Evolutionary conservation across 2,113 vertebrate genomes (phyloP).

Genomic region (Catagonus wagneri): DNA sequence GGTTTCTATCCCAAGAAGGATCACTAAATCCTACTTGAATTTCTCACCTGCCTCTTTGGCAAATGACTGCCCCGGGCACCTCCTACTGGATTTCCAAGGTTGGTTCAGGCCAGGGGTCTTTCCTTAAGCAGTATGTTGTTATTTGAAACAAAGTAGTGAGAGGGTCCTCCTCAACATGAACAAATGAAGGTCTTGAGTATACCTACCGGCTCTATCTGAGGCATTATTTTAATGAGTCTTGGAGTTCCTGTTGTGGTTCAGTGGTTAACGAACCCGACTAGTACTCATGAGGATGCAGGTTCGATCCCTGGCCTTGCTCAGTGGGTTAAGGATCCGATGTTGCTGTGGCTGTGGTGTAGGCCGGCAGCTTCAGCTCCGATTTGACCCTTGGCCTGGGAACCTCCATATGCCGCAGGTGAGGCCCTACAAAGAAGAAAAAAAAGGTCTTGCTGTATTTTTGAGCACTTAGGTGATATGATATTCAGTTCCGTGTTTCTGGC

Average conservation of each 20-base stretch:
- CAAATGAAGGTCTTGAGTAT: neutral
- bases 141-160: neutral
- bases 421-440: no score
- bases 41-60: neutral
- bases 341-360: no score
- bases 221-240: neutral
- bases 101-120: neutral
- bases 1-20: neutral
- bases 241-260: no score
- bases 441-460: neutral
- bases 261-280: no score
- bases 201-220: neutral
- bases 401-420: no score
- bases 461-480: neutral
- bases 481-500: neutral
- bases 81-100: neutral
- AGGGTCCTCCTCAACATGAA: neutral
- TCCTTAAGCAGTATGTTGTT: neutral
- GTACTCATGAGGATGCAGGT: no score
- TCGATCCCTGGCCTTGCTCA: no score
- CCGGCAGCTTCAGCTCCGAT: no score
- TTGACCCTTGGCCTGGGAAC: no score
- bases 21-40: neutral
- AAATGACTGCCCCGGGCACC: neutral
- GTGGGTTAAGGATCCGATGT: no score